phyloP scores from a whole-genome alignment of 2,888 invertebrate genomes.

The Leptinotarsa peninsularis region DNA sequence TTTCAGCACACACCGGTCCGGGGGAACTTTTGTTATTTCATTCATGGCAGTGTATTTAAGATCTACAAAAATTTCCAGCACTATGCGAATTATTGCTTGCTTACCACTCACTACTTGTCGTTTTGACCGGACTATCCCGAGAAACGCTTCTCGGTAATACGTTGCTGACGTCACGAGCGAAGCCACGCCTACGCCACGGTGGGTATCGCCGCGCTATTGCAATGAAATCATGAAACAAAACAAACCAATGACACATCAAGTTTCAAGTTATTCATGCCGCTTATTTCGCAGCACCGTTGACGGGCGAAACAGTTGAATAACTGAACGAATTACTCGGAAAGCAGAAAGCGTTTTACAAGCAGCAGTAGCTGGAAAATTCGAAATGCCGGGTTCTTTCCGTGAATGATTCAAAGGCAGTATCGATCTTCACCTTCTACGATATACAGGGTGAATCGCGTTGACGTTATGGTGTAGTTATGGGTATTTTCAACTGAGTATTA shows the following conservation, averaged over 20 bases:
- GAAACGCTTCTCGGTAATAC: not conserved
- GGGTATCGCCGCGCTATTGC: slow-evolving; percentile 16
- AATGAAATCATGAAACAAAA: slow-evolving; percentile 35
- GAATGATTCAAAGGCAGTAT: slow-evolving; percentile 33
- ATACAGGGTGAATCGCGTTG: slow-evolving; percentile 5
- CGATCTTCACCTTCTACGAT: slow-evolving; percentile 23
- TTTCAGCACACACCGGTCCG: no score
- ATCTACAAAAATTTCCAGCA: no score
- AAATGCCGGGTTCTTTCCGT: slow-evolving; percentile 25
- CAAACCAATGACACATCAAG: slow-evolving; percentile 33
- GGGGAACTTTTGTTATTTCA: no score
- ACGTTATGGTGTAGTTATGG: not conserved
- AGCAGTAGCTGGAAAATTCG: slow-evolving; percentile 24
- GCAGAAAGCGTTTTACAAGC: slow-evolving; percentile 12
- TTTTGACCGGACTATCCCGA: not conserved
- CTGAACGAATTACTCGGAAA: slow-evolving; percentile 25
- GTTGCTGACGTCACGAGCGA: slow-evolving; percentile 40
- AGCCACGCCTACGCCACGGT: slow-evolving; percentile 41
- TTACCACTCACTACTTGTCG: no score
- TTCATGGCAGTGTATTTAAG: no score
- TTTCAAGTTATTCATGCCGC: slow-evolving; percentile 14
- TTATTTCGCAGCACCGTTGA: slow-evolving; percentile 7
- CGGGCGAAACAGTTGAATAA: slow-evolving; percentile 23
- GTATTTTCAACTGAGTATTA: no score
- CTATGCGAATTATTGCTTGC: no score